Base-by-base conservation (phyloP, 2,797 vertebrate genomes). In the Carapus acus region DNA sequence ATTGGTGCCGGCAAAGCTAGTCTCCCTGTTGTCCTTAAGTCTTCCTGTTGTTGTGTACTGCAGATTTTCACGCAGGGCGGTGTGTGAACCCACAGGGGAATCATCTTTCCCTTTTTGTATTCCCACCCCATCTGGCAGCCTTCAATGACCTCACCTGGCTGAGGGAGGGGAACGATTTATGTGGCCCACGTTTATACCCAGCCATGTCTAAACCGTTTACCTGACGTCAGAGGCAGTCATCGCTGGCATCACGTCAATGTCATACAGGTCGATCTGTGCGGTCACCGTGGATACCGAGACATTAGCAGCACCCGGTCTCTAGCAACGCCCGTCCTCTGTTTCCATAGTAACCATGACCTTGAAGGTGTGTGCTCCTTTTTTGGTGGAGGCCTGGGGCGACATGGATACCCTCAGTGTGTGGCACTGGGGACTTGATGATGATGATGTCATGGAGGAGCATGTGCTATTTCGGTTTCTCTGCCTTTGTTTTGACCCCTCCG, bases 291-390 rank as follows among this genome's bases (percentile, higher is more conserved):
- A 79, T 67, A 80, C 76, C 29, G 55, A 22, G n/a, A 77, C 76
- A 71, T 55, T 49, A 67, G 60, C 64, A 21, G 43, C 43, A 49
- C 44, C 59, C 70, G 22, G 55, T 54, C 48, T 57, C 19, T 38
- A 71, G 53, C 58, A 62, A 77, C 33, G 43, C 71, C 72, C 62
- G 43, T 40, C 51, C 54, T 59, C 17, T 45, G 80, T 86, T 86
- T 62, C 78, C 74, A 75, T 79, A 61, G 82, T 62, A 78, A 87
- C 77, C 33, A 14, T 0, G 64, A 81, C 81, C 82, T 79, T 78
- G 75, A 52, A 54, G 50, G 57, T 66, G 65, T 74, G 44, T 75
- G 50, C 60, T 65, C 62, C 48, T 62, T 50, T 55, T 68, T 54
- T n/a, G 19, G 49, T 27, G 39, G 40, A 61, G 73, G 61, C 69